Conservation (phyloP, 2,797 vertebrate species). For the Dryobates pubescens region DNA sequence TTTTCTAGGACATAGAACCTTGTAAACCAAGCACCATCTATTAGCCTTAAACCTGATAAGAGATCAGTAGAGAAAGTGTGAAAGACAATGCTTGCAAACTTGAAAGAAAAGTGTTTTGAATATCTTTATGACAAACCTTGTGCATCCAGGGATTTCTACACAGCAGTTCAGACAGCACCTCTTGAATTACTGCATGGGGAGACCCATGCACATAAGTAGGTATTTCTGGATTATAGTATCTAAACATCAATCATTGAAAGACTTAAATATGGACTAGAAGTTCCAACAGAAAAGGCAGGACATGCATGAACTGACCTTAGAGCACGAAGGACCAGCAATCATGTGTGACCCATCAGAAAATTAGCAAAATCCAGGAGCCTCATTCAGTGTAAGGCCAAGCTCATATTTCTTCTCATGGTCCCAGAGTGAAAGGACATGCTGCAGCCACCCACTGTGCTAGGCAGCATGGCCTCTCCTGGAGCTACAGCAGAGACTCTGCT, state of each 20-base stretch:
- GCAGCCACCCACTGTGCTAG: not conserved
- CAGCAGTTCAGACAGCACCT: not conserved
- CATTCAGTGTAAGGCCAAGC: not conserved
- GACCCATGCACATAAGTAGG: not conserved
- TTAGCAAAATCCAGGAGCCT: not conserved
- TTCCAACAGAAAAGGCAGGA: not conserved
- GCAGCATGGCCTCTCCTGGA: rapidly evolving
- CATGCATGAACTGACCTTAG: rapidly evolving
- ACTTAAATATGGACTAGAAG: not conserved
- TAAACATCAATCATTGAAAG: not conserved
- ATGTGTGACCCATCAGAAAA: not conserved
- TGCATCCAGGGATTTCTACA: not conserved
- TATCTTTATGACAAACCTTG: not conserved
- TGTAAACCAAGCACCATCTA: not conserved
- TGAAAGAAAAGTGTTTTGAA: not conserved
- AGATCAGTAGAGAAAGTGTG: not conserved
- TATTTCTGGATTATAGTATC: not conserved
- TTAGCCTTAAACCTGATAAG: not conserved
- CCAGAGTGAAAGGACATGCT: rapidly evolving
- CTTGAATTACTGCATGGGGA: not conserved
- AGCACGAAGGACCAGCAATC: not conserved
- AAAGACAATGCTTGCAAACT: not conserved
- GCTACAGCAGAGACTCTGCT: not conserved
- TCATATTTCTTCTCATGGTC: rapidly evolving
- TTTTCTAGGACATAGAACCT: not conserved